Evolutionary conservation across 2,888 invertebrate genomes (phyloP).

Genomic region (Tricholauxania praeusta): DNA sequence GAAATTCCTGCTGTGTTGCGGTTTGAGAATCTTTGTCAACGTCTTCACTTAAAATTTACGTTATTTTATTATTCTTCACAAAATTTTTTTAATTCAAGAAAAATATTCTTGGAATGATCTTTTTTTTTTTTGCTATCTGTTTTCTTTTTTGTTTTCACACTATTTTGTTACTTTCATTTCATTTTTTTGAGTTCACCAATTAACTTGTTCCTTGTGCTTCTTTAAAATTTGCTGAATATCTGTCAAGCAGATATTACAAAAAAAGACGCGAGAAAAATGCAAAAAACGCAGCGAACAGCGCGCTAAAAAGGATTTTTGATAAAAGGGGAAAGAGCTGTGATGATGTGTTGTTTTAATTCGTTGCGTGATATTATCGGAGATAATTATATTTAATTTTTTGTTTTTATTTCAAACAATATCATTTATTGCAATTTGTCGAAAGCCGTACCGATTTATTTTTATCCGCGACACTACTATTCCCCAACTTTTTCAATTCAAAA

Average conservation of each 20-base stretch:
- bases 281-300: conserved; percentile 13
- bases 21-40: conserved; percentile 14
- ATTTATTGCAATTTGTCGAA: background rate
- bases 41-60: background rate
- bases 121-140: conserved; percentile 24
- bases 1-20: conserved; percentile 6
- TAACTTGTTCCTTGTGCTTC: conserved; percentile 40
- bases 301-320: background rate
- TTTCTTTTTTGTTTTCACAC: conserved; percentile 15
- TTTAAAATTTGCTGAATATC: conserved; percentile 15
- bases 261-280: conserved; percentile 23
- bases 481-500: conserved; percentile 14
- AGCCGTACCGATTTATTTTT: background rate
- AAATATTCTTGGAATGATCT: conserved; percentile 21
- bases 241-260: background rate
- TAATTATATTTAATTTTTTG: background rate
- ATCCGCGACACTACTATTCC: background rate
- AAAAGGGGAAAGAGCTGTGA: background rate
- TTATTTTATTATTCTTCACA: background rate
- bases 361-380: too few relatives aligned
- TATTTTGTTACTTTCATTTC: conserved; percentile 37
- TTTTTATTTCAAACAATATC: background rate
- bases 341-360: too few relatives aligned
- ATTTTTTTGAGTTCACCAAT: conserved; percentile 29
- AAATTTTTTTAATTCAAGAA: conserved; percentile 6